These are phyloP conservation scores for Noturus placidus DNA, from an alignment of 2,113 vertebrate genomes.

Conservation along the genomic window DNA sequence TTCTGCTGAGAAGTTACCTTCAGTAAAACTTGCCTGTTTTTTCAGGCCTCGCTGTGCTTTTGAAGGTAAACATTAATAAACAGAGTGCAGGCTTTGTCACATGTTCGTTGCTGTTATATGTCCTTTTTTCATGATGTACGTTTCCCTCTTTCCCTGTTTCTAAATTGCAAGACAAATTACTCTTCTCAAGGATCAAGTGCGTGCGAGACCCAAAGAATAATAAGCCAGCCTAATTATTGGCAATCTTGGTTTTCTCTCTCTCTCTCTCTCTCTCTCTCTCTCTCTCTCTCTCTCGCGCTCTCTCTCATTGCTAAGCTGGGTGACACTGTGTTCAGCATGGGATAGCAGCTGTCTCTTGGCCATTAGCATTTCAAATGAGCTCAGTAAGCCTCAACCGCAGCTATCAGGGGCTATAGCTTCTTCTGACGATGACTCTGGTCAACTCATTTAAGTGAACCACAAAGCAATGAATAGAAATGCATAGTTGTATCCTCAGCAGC, in stretches of 20 bases:
- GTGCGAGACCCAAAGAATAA: conserved; percentile 70
- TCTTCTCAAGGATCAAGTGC: conserved; percentile 65
- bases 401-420: conserved; percentile 49
- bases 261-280: conserved; percentile 52
- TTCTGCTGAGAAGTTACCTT: conserved; percentile 46
- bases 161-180: conserved; percentile 72
- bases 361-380: conserved; percentile 77
- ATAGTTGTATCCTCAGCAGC: background rate
- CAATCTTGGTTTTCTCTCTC: conserved; percentile 63
- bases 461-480: conserved; percentile 25
- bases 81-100: conserved; percentile 32
- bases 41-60: conserved; percentile 39
- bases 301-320: conserved; percentile 47
- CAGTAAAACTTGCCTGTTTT: conserved; percentile 53
- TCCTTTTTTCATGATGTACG: conserved; percentile 47
- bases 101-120: conserved; percentile 53
- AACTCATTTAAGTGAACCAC: conserved; percentile 35
- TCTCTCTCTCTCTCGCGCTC: conserved; percentile 59
- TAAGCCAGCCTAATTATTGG: conserved; percentile 72
- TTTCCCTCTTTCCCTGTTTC: conserved; percentile 45
- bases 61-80: conserved; percentile 26
- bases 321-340: conserved; percentile 60
- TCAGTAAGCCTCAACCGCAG: conserved; percentile 40
- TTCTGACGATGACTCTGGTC: conserved; percentile 30
- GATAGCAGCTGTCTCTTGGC: conserved; percentile 71